A percentile compares a stretch with the other conserved stretches of the same genome.
Conservation (phyloP, 1,140 invertebrate genomes). For the Drosophila seguyi region DNA sequence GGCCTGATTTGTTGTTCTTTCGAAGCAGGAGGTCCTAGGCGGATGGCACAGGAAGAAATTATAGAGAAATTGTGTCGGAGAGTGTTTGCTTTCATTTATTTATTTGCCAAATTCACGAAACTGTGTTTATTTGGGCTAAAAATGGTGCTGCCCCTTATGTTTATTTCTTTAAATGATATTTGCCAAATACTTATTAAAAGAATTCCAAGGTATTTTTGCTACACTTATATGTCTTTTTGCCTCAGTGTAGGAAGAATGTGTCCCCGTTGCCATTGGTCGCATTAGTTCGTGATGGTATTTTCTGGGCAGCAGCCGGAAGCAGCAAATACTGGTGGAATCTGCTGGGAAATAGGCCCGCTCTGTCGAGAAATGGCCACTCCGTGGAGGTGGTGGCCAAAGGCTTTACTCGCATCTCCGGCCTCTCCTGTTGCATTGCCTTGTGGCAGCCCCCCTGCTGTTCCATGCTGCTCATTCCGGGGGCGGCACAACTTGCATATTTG, state of each 20-base stretch:
- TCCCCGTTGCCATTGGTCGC: constrained; percentile 6
- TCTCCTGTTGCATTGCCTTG: constrained; percentile 48
- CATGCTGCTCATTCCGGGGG: constrained; percentile 44
- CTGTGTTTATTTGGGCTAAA: constrained; percentile 2
- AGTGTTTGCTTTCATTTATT: constrained; percentile 10
- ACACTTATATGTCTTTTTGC: background rate
- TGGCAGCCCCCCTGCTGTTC: constrained; percentile 13
- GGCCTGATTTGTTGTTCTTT: constrained; percentile 47
- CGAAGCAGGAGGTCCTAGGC: constrained; percentile 10
- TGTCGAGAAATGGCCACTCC: background rate
- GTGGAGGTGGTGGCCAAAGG: background rate
- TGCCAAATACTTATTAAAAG: background rate
- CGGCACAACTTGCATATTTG: constrained; percentile 63
- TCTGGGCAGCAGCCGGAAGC: background rate
- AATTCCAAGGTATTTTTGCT: background rate
- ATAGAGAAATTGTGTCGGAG: background rate
- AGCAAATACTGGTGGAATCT: background rate
- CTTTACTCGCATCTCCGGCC: background rate
- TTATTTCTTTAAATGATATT: background rate
- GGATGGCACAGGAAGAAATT: constrained; percentile 15
- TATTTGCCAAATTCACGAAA: background rate
- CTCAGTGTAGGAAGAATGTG: constrained; percentile 6
- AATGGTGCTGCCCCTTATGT: background rate
- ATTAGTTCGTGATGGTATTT: constrained; percentile 41
- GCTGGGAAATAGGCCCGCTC: background rate